Evolutionary conservation across 2,113 vertebrate genomes (phyloP).

Genomic region (Podarcis raffonei): DNA sequence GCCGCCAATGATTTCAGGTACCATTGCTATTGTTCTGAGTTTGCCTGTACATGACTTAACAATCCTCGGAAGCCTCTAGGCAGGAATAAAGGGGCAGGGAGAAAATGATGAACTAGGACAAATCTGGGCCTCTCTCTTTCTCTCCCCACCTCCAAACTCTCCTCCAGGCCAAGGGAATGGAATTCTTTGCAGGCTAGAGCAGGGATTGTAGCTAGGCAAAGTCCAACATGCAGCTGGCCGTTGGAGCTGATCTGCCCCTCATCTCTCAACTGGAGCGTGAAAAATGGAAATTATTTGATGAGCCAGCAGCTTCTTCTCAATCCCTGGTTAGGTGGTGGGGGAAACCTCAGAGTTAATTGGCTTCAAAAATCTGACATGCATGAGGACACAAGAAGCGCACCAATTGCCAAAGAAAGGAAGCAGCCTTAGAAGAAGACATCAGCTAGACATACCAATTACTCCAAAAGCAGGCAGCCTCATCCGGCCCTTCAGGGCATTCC

Average conservation of each 20-base stretch:
- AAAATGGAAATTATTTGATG: not conserved
- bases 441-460: not conserved
- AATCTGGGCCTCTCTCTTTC: slow-evolving; percentile 1
- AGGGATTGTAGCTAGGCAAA: slow-evolving; percentile 21
- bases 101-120: rapidly evolving
- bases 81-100: slow-evolving; percentile 22
- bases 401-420: not conserved
- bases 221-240: slow-evolving; percentile 26
- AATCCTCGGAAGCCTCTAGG: not conserved
- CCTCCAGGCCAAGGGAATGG: slow-evolving; percentile 51
- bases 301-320: not conserved
- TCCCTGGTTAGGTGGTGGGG: not conserved
- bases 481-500: not conserved
- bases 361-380: slow-evolving; percentile 17
- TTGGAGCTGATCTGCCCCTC: not conserved
- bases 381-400: rapidly evolving
- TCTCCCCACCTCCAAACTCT: not conserved
- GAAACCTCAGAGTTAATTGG: slow-evolving; percentile 7
- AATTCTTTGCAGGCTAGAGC: slow-evolving; percentile 44
- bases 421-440: not conserved
- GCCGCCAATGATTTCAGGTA: not conserved
- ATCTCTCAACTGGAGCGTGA: not conserved
- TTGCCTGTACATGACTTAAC: not conserved
- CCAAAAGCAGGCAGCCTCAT: not conserved
- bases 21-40: not conserved